Evolutionary conservation across 2,113 vertebrate genomes (phyloP).

Genomic region (Climacteris rufus): DNA sequence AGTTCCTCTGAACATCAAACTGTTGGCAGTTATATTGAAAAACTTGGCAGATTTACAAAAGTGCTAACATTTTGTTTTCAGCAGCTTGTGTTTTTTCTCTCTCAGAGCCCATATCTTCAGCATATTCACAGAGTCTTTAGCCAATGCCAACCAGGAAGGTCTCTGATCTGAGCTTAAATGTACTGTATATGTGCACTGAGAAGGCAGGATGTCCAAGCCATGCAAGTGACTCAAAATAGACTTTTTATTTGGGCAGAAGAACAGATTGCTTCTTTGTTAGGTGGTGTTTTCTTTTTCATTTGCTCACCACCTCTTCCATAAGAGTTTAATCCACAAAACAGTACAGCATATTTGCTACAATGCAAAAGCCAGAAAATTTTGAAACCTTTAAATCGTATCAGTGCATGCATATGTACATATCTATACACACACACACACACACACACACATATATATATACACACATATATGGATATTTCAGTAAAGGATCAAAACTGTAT

Average conservation of each 20-base stretch:
- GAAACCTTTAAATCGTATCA: background rate
- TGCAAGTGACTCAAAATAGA: background rate
- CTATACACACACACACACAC: no score
- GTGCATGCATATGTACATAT: background rate
- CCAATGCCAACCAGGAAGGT: background rate
- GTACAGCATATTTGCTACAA: background rate
- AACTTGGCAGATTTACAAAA: slow-evolving; percentile 71
- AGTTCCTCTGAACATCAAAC: slow-evolving; percentile 65
- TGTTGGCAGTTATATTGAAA: slow-evolving; percentile 64
- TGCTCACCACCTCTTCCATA: background rate
- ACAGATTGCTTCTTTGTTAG: slow-evolving; percentile 53
- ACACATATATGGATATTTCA: background rate
- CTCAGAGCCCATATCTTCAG: slow-evolving; percentile 49
- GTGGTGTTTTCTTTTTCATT: background rate
- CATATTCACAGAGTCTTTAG: slow-evolving; percentile 48
- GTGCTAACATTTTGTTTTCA: slow-evolving; percentile 59
- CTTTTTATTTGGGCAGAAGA: background rate
- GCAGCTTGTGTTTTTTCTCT: slow-evolving; percentile 11
- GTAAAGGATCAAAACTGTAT: background rate
- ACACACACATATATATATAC: no score
- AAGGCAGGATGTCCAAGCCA: background rate
- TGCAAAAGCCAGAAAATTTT: background rate
- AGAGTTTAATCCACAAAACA: background rate
- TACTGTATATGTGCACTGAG: background rate
- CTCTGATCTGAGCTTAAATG: background rate